These are phyloP conservation scores for Lineus longissimus DNA, from an alignment of 1,140 invertebrate genomes.

Conservation along the genomic window DNA sequence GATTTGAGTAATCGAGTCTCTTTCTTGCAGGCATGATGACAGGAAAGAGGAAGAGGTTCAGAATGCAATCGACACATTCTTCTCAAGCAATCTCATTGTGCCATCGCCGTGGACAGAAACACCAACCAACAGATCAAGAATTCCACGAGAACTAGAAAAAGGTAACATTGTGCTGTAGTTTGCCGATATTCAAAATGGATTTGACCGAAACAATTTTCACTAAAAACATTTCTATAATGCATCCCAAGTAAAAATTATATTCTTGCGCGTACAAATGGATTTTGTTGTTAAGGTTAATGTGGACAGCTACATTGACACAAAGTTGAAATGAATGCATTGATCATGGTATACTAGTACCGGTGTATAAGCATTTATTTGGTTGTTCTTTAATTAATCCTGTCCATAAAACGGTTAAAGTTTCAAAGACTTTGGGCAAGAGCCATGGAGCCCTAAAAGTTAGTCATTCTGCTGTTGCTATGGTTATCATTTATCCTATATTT, in stretches of 20 bases:
- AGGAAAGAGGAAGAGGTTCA: slow-evolving; percentile 41
- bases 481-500: too few relatives aligned
- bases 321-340: too few relatives aligned
- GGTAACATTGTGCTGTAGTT: background rate
- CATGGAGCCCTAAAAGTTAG: too few relatives aligned
- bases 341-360: too few relatives aligned
- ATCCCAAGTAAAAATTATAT: background rate
- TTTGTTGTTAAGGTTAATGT: background rate
- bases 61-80: slow-evolving; percentile 43
- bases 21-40: slow-evolving; percentile 30
- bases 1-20: too few relatives aligned
- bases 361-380: too few relatives aligned
- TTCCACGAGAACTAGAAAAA: background rate
- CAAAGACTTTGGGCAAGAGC: too few relatives aligned
- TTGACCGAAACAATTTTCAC: background rate
- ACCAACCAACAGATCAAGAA: slow-evolving; percentile 9
- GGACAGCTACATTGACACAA: too few relatives aligned
- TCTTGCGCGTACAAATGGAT: background rate
- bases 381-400: too few relatives aligned
- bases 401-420: too few relatives aligned
- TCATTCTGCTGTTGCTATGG: too few relatives aligned
- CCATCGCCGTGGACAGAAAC: slow-evolving; percentile 37
- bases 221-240: background rate
- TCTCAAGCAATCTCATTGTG: slow-evolving; percentile 37
- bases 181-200: background rate